Percentiles rank a stretch among this genome's conserved stretches.
phyloP scores from a whole-genome alignment of 2,797 vertebrate species.

The Clarias pachynema region DNA sequence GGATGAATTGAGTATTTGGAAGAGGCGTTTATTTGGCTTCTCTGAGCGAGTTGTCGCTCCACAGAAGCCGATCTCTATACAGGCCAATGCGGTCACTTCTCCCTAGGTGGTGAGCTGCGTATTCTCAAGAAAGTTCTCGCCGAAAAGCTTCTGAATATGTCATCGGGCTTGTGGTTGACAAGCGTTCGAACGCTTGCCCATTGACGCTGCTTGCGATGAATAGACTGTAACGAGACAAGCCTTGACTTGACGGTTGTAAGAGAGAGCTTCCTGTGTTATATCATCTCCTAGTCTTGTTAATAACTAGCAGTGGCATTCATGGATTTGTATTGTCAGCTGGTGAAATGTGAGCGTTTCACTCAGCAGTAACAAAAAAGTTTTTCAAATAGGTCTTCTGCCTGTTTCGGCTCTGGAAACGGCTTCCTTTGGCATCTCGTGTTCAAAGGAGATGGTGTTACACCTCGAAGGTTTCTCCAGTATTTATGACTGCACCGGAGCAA shows the following conservation, averaged over 20 bases:
- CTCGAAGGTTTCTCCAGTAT: conserved; percentile 41
- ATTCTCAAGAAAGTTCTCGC: conserved; percentile 34
- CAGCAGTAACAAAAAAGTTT: neutral
- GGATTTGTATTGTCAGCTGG: neutral
- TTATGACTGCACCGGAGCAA: conserved; percentile 46
- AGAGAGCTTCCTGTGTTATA: conserved; percentile 16
- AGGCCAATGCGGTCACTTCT: conserved; percentile 40
- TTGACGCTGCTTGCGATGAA: conserved; percentile 34
- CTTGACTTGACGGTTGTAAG: conserved; percentile 25
- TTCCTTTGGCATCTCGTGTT: conserved; percentile 20
- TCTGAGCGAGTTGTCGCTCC: conserved; percentile 48
- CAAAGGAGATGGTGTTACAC: conserved; percentile 26
- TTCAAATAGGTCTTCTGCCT: neutral
- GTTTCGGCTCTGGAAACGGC: neutral
- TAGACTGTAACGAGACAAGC: conserved; percentile 41
- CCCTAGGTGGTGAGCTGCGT: conserved; percentile 36
- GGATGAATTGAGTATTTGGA: conserved; percentile 43
- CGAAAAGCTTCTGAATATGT: conserved; percentile 40
- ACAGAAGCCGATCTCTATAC: conserved; percentile 29
- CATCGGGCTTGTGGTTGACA: conserved; percentile 33
- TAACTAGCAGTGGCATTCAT: neutral
- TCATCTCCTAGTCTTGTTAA: neutral
- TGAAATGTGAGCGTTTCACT: neutral
- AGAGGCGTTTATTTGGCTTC: conserved; percentile 50
- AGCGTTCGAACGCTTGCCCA: conserved; percentile 17